Evolutionary conservation across 2,113 vertebrate genomes (phyloP).

Genomic region (Neotoma lepida): DNA sequence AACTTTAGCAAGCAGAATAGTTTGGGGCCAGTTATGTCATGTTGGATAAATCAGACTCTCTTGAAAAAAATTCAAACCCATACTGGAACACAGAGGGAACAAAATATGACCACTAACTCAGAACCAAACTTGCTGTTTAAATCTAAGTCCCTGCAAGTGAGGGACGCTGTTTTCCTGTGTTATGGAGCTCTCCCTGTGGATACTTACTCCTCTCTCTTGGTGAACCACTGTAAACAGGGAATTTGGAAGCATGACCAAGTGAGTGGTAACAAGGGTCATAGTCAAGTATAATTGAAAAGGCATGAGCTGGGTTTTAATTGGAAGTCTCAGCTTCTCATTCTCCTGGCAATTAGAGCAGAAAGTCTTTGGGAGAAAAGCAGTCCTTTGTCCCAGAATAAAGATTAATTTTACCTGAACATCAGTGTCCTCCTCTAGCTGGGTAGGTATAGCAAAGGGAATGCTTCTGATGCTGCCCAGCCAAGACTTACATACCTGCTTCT

Average conservation of each 20-base stretch:
- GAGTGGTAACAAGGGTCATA: conserved; percentile 49
- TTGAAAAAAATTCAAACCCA: conserved; percentile 49
- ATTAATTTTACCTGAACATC: conserved; percentile 47
- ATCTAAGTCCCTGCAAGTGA: not conserved
- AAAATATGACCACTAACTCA: conserved; percentile 62
- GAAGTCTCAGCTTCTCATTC: conserved; percentile 27
- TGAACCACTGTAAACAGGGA: conserved; percentile 28
- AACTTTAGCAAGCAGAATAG: conserved; percentile 66
- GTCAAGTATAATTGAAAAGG: conserved; percentile 52
- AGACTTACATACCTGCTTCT: not conserved
- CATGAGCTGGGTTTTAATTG: conserved; percentile 45
- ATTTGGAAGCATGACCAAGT: conserved; percentile 47
- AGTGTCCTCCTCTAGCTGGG: not conserved
- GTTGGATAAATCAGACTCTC: conserved; percentile 67
- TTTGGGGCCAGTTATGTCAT: conserved; percentile 63
- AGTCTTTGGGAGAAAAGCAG: not conserved
- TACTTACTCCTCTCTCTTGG: not conserved
- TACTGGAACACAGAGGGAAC: conserved; percentile 58
- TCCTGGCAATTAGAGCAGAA: conserved; percentile 46
- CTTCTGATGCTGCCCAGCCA: not conserved
- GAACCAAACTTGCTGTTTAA: conserved; percentile 49
- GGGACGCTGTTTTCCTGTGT: conserved; percentile 14
- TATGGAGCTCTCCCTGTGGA: conserved; percentile 10
- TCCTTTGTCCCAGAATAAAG: conserved; percentile 48
- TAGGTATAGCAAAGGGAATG: conserved; percentile 40